Conservation (phyloP, 2,797 vertebrate genomes). For the Heterohyrax brucei region DNA sequence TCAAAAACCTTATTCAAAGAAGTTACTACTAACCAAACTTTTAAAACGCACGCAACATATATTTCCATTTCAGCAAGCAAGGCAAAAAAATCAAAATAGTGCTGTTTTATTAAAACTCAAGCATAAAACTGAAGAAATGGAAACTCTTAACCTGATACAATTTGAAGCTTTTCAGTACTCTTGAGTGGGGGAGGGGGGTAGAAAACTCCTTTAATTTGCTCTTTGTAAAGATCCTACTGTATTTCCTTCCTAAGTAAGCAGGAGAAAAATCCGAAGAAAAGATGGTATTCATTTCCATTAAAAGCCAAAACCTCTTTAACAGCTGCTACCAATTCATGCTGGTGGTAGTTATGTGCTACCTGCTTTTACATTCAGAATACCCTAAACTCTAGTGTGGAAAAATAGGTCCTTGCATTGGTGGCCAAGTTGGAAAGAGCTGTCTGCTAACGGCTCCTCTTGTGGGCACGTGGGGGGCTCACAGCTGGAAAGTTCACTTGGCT, state of each 20-base stretch:
- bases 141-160: conserved; percentile 60
- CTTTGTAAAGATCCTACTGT: conserved; percentile 65
- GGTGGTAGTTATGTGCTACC: background rate
- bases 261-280: conserved; percentile 64
- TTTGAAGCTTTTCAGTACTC: conserved; percentile 62
- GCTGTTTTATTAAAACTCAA: conserved; percentile 77
- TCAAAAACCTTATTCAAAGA: conserved; percentile 80
- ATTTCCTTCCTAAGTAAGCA: conserved; percentile 28
- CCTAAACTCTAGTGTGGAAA: conserved; percentile 56
- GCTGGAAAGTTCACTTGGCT: conserved; percentile 12
- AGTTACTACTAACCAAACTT: conserved; percentile 79
- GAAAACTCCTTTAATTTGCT: background rate
- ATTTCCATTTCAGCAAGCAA: conserved; percentile 85
- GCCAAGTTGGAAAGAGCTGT: conserved; percentile 46
- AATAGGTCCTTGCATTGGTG: conserved; percentile 11
- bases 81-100: conserved; percentile 69
- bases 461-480: background rate
- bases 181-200: background rate
- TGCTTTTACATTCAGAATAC: conserved; percentile 48
- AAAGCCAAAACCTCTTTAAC: conserved; percentile 36
- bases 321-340: conserved; percentile 35
- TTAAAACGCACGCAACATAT: conserved; percentile 81
- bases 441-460: conserved; percentile 13
- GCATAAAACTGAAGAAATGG: conserved; percentile 69
- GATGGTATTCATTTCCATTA: background rate